phyloP scores from a whole-genome alignment of 2,888 invertebrate genomes.

The Temnothorax rugatulus region DNA sequence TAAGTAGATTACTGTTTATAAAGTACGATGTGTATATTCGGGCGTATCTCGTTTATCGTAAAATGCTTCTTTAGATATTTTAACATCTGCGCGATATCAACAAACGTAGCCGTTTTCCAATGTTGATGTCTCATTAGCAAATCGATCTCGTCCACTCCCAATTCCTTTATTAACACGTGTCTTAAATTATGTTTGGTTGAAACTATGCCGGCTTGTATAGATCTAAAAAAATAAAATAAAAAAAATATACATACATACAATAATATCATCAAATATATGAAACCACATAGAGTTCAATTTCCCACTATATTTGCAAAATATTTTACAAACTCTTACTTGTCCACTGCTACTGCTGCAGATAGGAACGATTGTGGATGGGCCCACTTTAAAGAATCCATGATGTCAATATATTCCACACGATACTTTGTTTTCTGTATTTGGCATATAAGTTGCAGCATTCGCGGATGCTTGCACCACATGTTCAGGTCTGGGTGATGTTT shows the following conservation, averaged over 20 bases:
- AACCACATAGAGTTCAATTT: slow-evolving; percentile 78
- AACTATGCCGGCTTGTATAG: neutral
- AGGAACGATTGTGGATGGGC: slow-evolving; percentile 87
- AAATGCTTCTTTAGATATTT: slow-evolving; percentile 88
- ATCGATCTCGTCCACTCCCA: slow-evolving; percentile 52
- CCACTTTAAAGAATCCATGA: slow-evolving; percentile 86
- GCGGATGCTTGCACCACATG: slow-evolving; percentile 88
- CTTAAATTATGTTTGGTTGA: slow-evolving; percentile 22
- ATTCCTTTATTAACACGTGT: slow-evolving; percentile 64
- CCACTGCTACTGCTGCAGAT: slow-evolving; percentile 82
- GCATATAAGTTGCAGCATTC: slow-evolving; percentile 87
- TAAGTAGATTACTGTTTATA: slow-evolving; percentile 89
- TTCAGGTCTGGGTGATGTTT: slow-evolving; percentile 88
- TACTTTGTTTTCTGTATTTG: slow-evolving; percentile 86
- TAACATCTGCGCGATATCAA: slow-evolving; percentile 87
- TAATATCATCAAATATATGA: neutral
- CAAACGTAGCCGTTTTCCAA: slow-evolving; percentile 51
- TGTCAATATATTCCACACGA: slow-evolving; percentile 87
- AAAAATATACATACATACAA: slow-evolving; percentile 16
- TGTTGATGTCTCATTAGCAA: slow-evolving; percentile 57
- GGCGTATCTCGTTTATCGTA: slow-evolving; percentile 87
- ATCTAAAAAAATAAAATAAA: slow-evolving; percentile 52
- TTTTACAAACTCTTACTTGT: slow-evolving; percentile 13
- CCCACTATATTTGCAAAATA: neutral
- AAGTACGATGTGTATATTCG: slow-evolving; percentile 89